phyloP scores from a whole-genome alignment of 2,113 vertebrate genomes.

The Syrrhaptes paradoxus region DNA sequence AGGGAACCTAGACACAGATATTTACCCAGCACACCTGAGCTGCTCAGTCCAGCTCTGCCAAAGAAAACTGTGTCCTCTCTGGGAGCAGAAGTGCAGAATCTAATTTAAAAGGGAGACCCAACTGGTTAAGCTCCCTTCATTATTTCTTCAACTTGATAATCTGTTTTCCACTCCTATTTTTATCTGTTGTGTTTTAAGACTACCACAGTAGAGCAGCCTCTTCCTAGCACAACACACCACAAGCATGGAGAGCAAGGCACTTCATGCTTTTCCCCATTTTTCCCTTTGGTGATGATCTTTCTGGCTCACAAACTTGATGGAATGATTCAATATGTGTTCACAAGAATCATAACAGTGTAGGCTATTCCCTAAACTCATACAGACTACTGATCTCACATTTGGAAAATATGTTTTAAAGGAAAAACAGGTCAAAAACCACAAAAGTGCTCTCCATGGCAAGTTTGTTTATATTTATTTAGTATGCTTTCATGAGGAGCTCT shows the following conservation, averaged over 20 bases:
- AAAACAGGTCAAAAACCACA: background rate
- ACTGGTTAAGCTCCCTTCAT: background rate
- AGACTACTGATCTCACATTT: background rate
- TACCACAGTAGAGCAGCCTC: background rate
- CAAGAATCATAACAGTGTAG: background rate
- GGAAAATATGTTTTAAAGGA: constrained; percentile 30
- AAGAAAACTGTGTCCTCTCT: background rate
- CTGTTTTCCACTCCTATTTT: background rate
- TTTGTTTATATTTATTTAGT: constrained; percentile 6
- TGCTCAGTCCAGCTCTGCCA: background rate
- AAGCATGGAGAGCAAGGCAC: background rate
- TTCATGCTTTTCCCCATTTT: background rate
- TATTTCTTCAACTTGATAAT: background rate
- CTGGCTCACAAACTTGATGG: background rate
- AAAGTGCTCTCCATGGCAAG: background rate
- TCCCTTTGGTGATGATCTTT: background rate
- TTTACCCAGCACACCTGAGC: background rate
- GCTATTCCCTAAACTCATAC: background rate
- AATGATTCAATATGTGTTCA: background rate
- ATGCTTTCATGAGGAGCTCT: background rate
- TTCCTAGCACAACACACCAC: background rate
- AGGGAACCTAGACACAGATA: background rate
- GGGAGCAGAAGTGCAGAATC: background rate
- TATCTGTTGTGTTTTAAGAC: background rate
- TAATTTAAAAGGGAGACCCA: background rate